Base-by-base conservation (phyloP, 2,888 invertebrate species). In the Andrena hattorfiana region DNA sequence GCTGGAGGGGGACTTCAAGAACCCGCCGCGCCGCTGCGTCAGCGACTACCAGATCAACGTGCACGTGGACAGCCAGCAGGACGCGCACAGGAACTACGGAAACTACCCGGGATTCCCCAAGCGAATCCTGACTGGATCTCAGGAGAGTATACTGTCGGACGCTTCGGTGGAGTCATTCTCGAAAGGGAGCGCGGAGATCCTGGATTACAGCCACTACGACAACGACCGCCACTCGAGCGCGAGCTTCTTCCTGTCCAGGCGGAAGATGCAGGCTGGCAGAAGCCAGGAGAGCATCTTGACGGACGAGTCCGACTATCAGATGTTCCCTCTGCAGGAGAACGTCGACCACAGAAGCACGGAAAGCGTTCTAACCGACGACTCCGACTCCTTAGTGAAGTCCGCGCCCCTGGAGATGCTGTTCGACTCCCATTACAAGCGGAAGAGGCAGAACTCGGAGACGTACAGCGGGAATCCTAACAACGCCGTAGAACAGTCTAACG, bases 281-380 rank as follows among this genome's bases (percentile, higher is more conserved):
- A 97, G 97, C 82, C 97, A 97, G 90, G 97, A 97, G 89, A 97
- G 97, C 28, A 95, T 97, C 49, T 91, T 97, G 6, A 97, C 97
- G 0, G 97, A 97, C 84, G 97, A 97, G 85, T 96, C 96, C 23
- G 96, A 96, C 72, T 95, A 95, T 87, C 96, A 96, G 56, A 92
- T 94, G 75, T 94, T 96, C 80, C 95, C 95, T 1, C 59, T 93
- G 69, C 89, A 89, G 35, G 92, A 92, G 49, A 95, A 96, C 90
- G 96, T 96, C 4, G 97, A 96, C 90, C 97, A 97, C 90, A 97
- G 97, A 90, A 97, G 97, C 76, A 95, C 97, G 90, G 97, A 97
- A 92, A 97, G 97, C 89, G 96, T 98, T 5, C 92, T 97, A 0
- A 97, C 97, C 0, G 97, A 97, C 92, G 97, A 97, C 85, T 97